Percentiles rank a stretch among this genome's conserved stretches.
Evolutionary conservation across 2,888 invertebrate genomes (phyloP).

Genomic region (Caenorhabditis virilis): DNA sequence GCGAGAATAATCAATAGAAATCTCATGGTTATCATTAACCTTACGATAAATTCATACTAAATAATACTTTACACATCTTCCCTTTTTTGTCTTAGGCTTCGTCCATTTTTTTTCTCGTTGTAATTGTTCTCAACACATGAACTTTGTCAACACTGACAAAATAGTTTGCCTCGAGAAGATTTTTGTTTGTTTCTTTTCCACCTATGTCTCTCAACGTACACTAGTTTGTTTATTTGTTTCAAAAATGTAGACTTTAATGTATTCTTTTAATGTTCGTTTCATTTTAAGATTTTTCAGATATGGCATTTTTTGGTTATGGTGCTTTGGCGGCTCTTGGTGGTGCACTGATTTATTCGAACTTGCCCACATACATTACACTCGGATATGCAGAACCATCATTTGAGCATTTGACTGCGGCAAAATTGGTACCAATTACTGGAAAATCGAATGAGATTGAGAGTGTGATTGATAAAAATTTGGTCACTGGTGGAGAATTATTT

Average conservation of each 20-base stretch:
- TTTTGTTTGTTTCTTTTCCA: too few species aligned
- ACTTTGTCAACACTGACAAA: too few species aligned
- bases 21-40: too few species aligned
- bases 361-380: constrained; percentile 58
- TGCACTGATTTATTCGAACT: constrained; percentile 63
- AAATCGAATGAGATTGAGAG: constrained; percentile 37
- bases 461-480: constrained; percentile 36
- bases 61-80: too few species aligned
- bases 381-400: constrained; percentile 60
- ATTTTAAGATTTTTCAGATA: not conserved
- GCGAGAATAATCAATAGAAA: too few species aligned
- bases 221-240: not conserved
- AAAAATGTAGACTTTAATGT: not conserved
- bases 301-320: constrained; percentile 47
- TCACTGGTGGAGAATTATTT: constrained; percentile 58
- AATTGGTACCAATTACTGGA: constrained; percentile 43
- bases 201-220: too few species aligned
- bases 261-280: not conserved
- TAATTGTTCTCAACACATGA: too few species aligned
- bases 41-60: too few species aligned
- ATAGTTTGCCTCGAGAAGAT: too few species aligned
- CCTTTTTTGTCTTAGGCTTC: too few species aligned
- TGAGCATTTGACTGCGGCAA: constrained; percentile 52
- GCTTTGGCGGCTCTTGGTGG: constrained; percentile 57
- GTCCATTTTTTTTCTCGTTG: too few species aligned